Conservation (phyloP, 2,113 vertebrate genomes). For the Plestiodon gilberti region DNA sequence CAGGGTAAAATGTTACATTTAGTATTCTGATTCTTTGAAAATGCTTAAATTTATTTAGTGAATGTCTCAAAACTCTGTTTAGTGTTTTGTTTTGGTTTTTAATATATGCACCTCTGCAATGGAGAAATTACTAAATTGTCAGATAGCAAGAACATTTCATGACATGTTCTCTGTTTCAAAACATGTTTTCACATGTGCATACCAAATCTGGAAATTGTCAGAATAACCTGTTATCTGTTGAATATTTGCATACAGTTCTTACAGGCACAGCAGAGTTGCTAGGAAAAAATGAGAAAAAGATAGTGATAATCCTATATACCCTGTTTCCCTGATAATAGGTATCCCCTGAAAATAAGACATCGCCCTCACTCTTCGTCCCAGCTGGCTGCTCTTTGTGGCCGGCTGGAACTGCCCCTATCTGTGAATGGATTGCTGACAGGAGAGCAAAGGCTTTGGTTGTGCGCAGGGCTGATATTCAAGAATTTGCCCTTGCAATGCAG, state of each 20-base stretch:
- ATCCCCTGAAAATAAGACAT: too few relatives aligned
- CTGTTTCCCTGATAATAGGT: too few relatives aligned
- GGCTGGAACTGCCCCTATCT: too few relatives aligned
- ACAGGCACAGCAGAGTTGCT: not conserved
- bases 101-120: not conserved
- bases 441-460: too few relatives aligned
- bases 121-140: not conserved
- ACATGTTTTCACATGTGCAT: not conserved
- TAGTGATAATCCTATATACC: not conserved
- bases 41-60: conserved; percentile 47
- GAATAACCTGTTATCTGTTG: not conserved
- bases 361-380: too few relatives aligned
- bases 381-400: too few relatives aligned
- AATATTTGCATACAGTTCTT: not conserved
- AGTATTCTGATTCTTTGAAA: conserved; percentile 50
- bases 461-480: too few relatives aligned
- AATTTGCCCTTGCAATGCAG: too few relatives aligned
- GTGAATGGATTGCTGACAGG: too few relatives aligned
- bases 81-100: not conserved
- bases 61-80: not conserved
- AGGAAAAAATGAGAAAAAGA: not conserved
- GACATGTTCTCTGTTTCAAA: not conserved
- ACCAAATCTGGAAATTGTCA: not conserved
- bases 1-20: conserved; percentile 43
- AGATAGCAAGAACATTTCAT: conserved; percentile 31